Conservation (phyloP, 1,140 invertebrate species). For the Thaumatotibia leucotreta region DNA sequence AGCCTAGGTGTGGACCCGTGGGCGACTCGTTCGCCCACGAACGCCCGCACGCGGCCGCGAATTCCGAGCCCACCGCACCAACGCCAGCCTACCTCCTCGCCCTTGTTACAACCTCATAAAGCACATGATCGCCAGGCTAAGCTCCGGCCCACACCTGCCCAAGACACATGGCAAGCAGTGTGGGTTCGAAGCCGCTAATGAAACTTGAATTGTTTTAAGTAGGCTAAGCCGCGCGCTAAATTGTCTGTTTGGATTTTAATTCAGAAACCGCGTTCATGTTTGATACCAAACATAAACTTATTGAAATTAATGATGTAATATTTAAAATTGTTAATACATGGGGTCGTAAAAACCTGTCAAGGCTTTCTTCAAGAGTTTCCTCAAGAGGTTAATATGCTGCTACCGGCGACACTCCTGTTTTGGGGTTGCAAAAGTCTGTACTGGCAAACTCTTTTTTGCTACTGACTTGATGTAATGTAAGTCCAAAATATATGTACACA, state of each 20-base stretch:
- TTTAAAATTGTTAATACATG: too few species aligned
- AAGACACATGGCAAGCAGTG: constrained; percentile 13
- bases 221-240: not conserved
- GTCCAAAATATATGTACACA: too few species aligned
- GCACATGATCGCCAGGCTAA: not conserved
- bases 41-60: constrained; percentile 48
- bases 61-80: constrained; percentile 52
- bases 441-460: too few species aligned
- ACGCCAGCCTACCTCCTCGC: not conserved
- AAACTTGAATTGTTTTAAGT: constrained; percentile 9
- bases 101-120: not conserved
- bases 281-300: too few species aligned
- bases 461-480: too few species aligned
- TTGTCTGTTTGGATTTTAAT: not conserved
- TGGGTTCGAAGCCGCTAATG: constrained; percentile 5
- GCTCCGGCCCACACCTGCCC: constrained; percentile 30
- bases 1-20: constrained; percentile 59
- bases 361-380: too few species aligned
- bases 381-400: too few species aligned
- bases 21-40: constrained; percentile 53
- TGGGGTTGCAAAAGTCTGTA: too few species aligned
- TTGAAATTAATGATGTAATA: too few species aligned
- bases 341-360: too few species aligned
- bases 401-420: too few species aligned
- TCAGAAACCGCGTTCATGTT: not conserved